Conservation (phyloP, 2,113 vertebrate genomes). For the Hemibagrus wyckioides region DNA sequence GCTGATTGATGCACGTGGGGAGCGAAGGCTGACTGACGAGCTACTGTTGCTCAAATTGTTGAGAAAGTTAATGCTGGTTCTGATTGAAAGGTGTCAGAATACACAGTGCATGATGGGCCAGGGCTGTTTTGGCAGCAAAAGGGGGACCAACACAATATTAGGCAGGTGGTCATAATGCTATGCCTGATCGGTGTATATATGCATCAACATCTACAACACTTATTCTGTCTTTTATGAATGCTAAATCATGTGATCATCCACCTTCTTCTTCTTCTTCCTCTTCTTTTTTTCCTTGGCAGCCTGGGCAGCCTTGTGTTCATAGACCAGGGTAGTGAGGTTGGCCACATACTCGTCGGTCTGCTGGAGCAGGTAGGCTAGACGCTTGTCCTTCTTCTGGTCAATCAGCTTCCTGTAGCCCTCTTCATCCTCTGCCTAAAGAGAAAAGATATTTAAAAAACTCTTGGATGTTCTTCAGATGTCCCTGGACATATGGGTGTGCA, state of each 20-base stretch:
- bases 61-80: too few relatives aligned
- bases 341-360: constrained; percentile 98
- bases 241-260: constrained; percentile 56
- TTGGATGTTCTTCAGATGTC: background rate
- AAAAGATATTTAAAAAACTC: background rate
- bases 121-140: too few relatives aligned
- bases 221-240: background rate
- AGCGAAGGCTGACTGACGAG: too few relatives aligned
- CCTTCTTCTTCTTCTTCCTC: constrained; percentile 89
- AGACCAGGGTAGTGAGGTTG: constrained; percentile 94
- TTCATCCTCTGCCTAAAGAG: constrained; percentile 90
- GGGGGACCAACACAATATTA: too few relatives aligned
- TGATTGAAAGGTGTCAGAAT: too few relatives aligned
- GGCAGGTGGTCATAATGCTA: too few relatives aligned
- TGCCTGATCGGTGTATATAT: too few relatives aligned
- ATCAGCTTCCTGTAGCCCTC: constrained; percentile 97
- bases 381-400: constrained; percentile 97
- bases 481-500: background rate
- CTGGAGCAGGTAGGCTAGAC: constrained; percentile 93
- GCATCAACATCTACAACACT: background rate
- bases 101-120: too few relatives aligned
- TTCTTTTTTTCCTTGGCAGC: constrained; percentile 98
- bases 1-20: too few relatives aligned
- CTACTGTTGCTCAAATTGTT: too few relatives aligned
- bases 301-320: constrained; percentile 96